Base-by-base conservation (phyloP, 2,888 invertebrate species). In the Carpatolechia fugitivella region DNA sequence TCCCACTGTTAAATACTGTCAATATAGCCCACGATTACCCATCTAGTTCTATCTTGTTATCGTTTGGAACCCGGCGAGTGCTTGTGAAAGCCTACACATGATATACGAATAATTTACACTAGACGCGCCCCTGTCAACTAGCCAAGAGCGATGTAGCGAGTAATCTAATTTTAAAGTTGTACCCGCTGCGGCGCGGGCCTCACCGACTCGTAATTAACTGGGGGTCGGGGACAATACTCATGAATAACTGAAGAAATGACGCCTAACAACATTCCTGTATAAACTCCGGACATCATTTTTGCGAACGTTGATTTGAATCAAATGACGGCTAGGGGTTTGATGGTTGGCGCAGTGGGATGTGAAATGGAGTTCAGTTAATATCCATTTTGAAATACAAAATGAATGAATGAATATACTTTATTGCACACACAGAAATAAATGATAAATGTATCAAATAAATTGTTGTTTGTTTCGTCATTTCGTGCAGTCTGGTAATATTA, bases 151-250 rank as follows among this genome's bases (percentile, higher is more conserved):
- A 75, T 72, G 72, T 72, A 60, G 74, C 72, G 70, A 66, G 74
- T 80, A 78, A 83, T 81, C 80, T 76, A 84, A 84, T 83, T 79
- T 82, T 76, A 77, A 83, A 82, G 78, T 82, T 74, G 68, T 64
- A 36, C 57, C 54, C 52, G 14, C 52, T 70, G 57, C 56, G 72
- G 69, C 69, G 60, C 55, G 65, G 67, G 68, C 67, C 67, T 58
- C 60, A 51, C 66, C 69, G 60, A 70, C 72, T 78, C 76, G 78
- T 84, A 83, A 84, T 86, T 83, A 85, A 84, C 82, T 72, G 67
- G 64, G 65, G 73, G 68, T 61, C 56, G 64, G 74, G 74, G 72
- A 72, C 77, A 69, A 60, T 61, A 56, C 62, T 63, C 70, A 50
- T 50, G 50, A 50, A 50, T 50, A 50, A 50, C 50, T 50, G 14